Base-by-base conservation (phyloP, 2,113 vertebrate species). In the Mesembrinibis cayennensis region DNA sequence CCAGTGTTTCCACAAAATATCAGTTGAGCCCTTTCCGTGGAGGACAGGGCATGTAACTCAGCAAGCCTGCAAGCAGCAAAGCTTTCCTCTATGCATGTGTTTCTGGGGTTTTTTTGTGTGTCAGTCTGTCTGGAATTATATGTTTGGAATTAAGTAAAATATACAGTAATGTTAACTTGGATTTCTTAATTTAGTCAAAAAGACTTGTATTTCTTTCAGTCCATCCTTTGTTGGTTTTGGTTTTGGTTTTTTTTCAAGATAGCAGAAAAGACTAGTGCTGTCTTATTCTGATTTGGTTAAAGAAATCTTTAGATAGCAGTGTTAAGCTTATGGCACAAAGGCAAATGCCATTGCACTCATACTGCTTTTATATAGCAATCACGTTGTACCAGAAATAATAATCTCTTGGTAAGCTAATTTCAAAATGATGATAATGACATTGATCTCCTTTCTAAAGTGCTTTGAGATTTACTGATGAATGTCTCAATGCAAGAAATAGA, bases 381-480 rank as follows among this genome's bases (percentile, higher is more conserved):
- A 95, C 62, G 14, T 93, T 82, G 74, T 86, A 88, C 95, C 92
- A 92, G 93, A 89, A 95, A 91, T 96, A 96, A 96, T 95, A 93
- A 97, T 82, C 74, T 97, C 93, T 90, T 95, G 91, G 91, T 97
- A 97, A 97, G 91, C 89, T 97, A 96, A 97, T 95, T 97, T 96
- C 84, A 77, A 96, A 94, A 95, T 94, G 45, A 96, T 91, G 95
- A 92, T 96, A 96, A 97, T 97, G 96, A 96, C 90, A 95, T 92
- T 96, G 95, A 95, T 95, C 90, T 95, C 90, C 90, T 96, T 93
- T 95, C 85, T 96, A 81, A 95, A 96, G 93, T 92, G 93, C 90
- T 90, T 90, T 90, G 88, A 96, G 90, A 94, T 95, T 94, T 95
- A 90, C 93, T 96, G 93, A 96, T 96, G 95, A 96, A 92, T 40